Conservation (phyloP, 2,797 vertebrate genomes). For the Otolemur crassicaudatus region DNA sequence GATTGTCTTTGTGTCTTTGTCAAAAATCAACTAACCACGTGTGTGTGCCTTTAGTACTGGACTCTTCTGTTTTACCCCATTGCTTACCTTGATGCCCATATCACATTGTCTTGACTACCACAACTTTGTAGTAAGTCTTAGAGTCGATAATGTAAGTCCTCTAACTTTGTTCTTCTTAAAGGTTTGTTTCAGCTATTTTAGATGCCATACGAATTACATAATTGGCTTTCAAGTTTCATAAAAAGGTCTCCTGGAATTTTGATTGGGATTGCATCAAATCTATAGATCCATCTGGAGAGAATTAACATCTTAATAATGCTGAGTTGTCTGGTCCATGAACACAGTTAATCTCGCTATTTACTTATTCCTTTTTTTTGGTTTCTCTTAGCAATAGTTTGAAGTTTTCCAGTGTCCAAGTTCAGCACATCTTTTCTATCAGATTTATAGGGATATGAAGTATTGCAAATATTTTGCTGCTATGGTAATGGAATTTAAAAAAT, state of each 20-base stretch:
- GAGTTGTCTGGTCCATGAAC: neutral
- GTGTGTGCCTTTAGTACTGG: neutral
- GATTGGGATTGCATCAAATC: neutral
- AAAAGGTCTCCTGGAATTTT: neutral
- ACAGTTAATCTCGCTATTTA: neutral
- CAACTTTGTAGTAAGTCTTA: neutral
- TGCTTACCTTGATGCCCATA: neutral
- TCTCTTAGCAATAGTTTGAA: neutral
- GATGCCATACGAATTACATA: neutral
- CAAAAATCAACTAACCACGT: neutral
- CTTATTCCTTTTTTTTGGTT: neutral
- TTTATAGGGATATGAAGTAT: neutral
- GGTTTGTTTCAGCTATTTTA: conserved; percentile 41
- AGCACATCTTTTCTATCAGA: neutral
- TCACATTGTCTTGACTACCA: neutral
- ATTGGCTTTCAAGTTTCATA: neutral
- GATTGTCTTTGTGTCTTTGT: neutral
- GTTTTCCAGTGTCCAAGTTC: neutral
- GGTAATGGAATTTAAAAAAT: neutral
- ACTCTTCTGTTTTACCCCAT: neutral
- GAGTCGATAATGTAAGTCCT: neutral
- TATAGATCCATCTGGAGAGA: neutral
- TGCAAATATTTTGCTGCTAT: neutral
- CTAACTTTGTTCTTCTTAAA: neutral
- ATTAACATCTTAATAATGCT: neutral